These are phyloP conservation scores for Aphelenchoides bicaudatus DNA, from an alignment of 2,888 invertebrate genomes.

Conservation along the genomic window DNA sequence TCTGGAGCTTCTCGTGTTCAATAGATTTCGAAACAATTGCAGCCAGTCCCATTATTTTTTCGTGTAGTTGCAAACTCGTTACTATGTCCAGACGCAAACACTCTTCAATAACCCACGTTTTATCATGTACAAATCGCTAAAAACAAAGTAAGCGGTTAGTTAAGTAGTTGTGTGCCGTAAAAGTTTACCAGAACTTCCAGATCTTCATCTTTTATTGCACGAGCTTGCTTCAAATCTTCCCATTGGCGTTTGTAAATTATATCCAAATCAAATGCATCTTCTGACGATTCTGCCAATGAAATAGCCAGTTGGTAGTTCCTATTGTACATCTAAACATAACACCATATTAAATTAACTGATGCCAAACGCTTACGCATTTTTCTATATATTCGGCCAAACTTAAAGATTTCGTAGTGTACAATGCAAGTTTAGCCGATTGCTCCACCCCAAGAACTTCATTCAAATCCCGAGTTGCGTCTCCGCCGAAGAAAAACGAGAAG, in stretches of 20 bases:
- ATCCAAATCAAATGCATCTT: conserved; percentile 25
- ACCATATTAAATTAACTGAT: not conserved
- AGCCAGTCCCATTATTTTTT: not conserved
- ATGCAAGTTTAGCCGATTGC: conserved; percentile 16
- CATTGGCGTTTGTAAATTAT: conserved; percentile 31
- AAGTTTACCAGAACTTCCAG: conserved; percentile 14
- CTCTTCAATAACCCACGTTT: conserved; percentile 6
- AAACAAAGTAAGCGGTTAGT: not conserved
- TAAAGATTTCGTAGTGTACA: conserved; percentile 21
- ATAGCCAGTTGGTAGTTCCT: conserved; percentile 24
- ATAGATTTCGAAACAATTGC: not conserved
- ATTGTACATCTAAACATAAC: conserved; percentile 25
- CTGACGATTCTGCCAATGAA: conserved; percentile 22
- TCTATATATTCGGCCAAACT: conserved; percentile 28
- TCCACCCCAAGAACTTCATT: conserved; percentile 21
- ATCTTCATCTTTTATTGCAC: conserved; percentile 6
- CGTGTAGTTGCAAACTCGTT: not conserved
- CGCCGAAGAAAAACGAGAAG: conserved; percentile 18
- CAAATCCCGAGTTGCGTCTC: conserved; percentile 13
- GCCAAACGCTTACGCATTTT: conserved; percentile 18
- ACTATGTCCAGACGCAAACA: conserved; percentile 11
- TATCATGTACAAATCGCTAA: conserved; percentile 11
- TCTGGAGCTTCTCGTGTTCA: not conserved
- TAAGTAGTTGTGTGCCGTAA: not conserved
- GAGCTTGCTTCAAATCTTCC: conserved; percentile 17